phyloP scores from a whole-genome alignment of 2,797 vertebrate genomes.

The Rhynchotus rufescens region DNA sequence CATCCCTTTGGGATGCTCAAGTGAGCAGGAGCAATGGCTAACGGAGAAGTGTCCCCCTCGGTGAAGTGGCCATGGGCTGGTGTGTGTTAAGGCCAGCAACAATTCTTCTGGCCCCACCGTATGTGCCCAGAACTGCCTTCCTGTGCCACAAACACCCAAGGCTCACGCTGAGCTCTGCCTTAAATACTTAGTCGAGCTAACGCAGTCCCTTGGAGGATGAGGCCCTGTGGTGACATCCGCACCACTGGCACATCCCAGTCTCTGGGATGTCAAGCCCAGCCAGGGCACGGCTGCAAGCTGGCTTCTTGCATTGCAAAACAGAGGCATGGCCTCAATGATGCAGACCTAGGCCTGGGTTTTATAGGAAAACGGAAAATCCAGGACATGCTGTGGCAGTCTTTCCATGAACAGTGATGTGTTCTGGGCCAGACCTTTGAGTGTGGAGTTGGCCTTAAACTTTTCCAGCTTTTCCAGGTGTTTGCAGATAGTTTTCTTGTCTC shows the following conservation, averaged over 20 bases:
- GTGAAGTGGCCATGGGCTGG: neutral
- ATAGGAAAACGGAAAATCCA: conserved; percentile 23
- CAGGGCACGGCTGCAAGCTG: neutral
- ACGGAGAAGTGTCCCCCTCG: fast-evolving
- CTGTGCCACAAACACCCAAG: fast-evolving
- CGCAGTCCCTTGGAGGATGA: neutral
- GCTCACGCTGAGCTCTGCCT: neutral
- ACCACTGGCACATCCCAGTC: neutral
- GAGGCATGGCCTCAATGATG: neutral
- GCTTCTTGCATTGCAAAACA: neutral
- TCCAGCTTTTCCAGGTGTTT: neutral
- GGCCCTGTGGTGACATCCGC: fast-evolving
- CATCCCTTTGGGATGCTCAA: fast-evolving
- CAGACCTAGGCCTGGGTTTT: neutral
- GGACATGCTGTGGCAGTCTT: neutral
- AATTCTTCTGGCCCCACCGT: neutral
- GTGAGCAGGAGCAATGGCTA: neutral
- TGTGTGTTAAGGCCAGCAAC: fast-evolving
- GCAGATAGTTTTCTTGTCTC: neutral
- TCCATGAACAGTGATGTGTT: neutral
- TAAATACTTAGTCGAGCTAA: neutral
- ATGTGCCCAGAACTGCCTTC: neutral
- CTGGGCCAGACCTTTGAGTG: neutral
- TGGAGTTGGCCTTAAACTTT: neutral
- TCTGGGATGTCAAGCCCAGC: neutral